phyloP scores from a whole-genome alignment of 2,888 invertebrate genomes.

The Athalia cordata region DNA sequence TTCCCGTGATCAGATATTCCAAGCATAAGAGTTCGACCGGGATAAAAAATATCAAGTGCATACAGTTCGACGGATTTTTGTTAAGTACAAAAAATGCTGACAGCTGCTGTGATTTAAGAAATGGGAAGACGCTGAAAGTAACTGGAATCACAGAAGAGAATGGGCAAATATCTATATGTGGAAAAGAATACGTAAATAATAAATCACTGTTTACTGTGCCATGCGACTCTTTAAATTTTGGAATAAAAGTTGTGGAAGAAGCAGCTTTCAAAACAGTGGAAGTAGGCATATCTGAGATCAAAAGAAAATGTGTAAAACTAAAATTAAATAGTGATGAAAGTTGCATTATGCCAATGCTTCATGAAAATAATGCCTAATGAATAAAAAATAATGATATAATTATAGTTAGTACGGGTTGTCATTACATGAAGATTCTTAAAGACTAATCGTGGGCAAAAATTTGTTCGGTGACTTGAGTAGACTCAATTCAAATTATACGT shows the following conservation, averaged over 20 bases:
- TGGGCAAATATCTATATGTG: background rate
- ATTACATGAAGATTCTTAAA: too few species aligned
- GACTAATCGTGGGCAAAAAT: too few species aligned
- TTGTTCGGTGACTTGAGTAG: too few species aligned
- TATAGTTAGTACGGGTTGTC: too few species aligned
- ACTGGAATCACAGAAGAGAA: background rate
- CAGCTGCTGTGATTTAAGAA: too few species aligned
- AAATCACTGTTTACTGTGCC: conserved; percentile 16
- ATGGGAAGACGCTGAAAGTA: too few species aligned
- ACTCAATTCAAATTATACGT: too few species aligned
- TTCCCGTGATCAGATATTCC: background rate
- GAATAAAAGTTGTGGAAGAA: background rate
- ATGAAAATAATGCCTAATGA: background rate
- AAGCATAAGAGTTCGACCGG: background rate
- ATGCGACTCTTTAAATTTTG: conserved; percentile 14
- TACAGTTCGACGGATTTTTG: too few species aligned
- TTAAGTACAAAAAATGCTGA: too few species aligned
- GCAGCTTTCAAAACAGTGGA: background rate
- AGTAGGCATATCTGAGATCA: background rate
- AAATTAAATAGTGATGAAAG: background rate
- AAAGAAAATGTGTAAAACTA: conserved; percentile 24
- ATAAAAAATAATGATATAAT: too few species aligned
- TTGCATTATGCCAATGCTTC: conserved; percentile 14
- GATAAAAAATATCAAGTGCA: too few species aligned
- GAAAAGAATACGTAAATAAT: conserved; percentile 4